phyloP scores from a whole-genome alignment of 1,140 invertebrate genomes.

The Danaus melanippus region DNA sequence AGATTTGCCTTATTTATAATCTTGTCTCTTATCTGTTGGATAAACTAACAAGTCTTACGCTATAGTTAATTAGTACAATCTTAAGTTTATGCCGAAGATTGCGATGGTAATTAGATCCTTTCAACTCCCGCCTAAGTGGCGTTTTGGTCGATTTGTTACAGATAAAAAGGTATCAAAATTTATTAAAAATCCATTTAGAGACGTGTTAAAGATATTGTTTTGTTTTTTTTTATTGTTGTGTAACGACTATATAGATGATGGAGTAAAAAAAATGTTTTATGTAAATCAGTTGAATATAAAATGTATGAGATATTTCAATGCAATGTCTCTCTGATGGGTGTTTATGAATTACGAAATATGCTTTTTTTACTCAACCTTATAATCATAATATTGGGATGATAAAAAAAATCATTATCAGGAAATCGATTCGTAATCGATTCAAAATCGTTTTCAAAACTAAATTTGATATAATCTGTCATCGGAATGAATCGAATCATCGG shows the following conservation, averaged over 20 bases:
- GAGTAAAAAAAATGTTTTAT: no score
- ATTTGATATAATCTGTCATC: slow-evolving; percentile 65
- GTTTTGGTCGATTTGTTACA: slow-evolving; percentile 55
- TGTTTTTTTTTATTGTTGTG: slow-evolving; percentile 9
- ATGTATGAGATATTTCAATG: no score
- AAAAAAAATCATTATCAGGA: slow-evolving; percentile 1
- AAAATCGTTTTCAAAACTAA: slow-evolving; percentile 32
- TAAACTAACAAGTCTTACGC: slow-evolving; percentile 45
- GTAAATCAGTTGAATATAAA: no score
- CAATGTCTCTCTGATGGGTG: no score
- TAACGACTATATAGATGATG: background rate
- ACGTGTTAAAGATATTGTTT: slow-evolving; percentile 24
- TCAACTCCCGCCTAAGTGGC: slow-evolving; percentile 45
- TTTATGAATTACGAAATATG: no score
- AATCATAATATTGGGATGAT: no score
- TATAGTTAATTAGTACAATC: slow-evolving; percentile 62
- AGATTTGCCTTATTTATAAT: slow-evolving; percentile 62
- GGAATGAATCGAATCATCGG: slow-evolving; percentile 61
- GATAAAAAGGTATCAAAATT: slow-evolving; percentile 57
- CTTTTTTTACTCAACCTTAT: no score
- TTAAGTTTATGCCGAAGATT: slow-evolving; percentile 62
- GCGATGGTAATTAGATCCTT: slow-evolving; percentile 57
- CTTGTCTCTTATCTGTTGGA: slow-evolving; percentile 43
- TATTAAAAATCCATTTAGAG: slow-evolving; percentile 42
- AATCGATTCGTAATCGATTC: slow-evolving; percentile 24